A percentile compares a stretch with the other conserved stretches of the same genome.
Evolutionary conservation across 30 jellyfish, hydroid and myxozoan genomes (phyloP).

Genomic region (Euphysa ruthae): DNA sequence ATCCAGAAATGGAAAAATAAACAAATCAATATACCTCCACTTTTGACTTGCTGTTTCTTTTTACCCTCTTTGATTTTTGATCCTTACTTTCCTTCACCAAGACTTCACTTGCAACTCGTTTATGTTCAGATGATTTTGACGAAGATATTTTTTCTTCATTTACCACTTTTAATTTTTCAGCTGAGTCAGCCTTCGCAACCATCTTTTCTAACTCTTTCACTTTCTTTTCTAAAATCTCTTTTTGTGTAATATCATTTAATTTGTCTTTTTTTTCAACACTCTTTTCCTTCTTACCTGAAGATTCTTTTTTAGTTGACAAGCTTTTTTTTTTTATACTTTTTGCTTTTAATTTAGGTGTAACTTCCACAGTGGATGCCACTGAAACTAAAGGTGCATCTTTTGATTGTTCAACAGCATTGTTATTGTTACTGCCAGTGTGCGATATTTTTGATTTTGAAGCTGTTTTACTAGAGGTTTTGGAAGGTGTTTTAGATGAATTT

Average conservation of each 20-base stretch:
- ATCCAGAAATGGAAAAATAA: too few relatives aligned
- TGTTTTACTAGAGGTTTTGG: neutral
- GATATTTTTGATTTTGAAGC: neutral
- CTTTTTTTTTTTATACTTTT: constrained; percentile 4
- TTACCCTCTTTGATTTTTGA: constrained; percentile 11
- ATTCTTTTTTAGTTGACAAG: neutral
- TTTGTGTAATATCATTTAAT: neutral
- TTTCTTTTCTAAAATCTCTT: constrained; percentile 40
- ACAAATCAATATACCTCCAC: too few relatives aligned
- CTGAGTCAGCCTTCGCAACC: constrained; percentile 5
- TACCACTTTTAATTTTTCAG: neutral
- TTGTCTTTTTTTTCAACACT: neutral
- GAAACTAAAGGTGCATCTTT: neutral
- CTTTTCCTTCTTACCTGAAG: neutral
- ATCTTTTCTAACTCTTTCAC: constrained; percentile 31
- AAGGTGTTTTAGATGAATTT: neutral
- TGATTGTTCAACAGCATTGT: too few relatives aligned
- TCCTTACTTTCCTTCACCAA: constrained; percentile 26
- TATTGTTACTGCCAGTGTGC: too few relatives aligned
- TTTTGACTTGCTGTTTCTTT: neutral
- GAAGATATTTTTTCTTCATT: constrained; percentile 5
- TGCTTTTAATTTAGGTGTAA: neutral
- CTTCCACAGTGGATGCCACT: neutral
- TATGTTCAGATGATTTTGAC: constrained; percentile 17
- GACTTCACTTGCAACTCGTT: constrained; percentile 33